Evolutionary conservation across 2,888 invertebrate species (phyloP).

Genomic region (Galerucella nymphaeae): DNA sequence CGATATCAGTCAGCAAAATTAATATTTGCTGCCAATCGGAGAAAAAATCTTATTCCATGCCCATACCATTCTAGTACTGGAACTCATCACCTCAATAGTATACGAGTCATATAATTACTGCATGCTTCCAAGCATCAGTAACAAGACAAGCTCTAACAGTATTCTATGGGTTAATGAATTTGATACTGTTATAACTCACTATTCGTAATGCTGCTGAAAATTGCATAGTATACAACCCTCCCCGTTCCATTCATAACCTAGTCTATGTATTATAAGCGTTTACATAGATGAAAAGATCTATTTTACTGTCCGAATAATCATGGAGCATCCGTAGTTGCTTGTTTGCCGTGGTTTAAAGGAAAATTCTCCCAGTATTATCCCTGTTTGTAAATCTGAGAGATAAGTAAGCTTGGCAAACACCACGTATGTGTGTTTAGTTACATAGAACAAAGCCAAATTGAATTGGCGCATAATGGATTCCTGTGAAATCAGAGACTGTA

Average conservation of each 20-base stretch:
- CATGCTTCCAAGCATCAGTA: no score
- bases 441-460: conserved; percentile 49
- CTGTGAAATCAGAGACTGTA: conserved; percentile 35
- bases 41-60: no score
- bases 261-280: conserved; percentile 19
- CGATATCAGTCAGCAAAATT: no score
- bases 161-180: neutral
- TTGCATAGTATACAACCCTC: neutral
- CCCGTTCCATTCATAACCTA: conserved; percentile 7
- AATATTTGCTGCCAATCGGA: no score
- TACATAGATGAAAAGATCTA: conserved; percentile 12
- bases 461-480: conserved; percentile 49
- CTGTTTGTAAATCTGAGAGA: conserved; percentile 43
- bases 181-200: neutral
- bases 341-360: conserved; percentile 39
- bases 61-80: no score
- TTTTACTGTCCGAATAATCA: conserved; percentile 30
- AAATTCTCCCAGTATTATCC: conserved; percentile 40
- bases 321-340: conserved; percentile 25
- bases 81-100: no score
- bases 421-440: conserved; percentile 44
- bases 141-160: no score
- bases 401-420: conserved; percentile 46
- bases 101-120: no score
- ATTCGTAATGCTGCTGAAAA: neutral